Percentiles rank a stretch among this genome's conserved stretches.
These are phyloP conservation scores for Varecia variegata DNA, from an alignment of 2,797 vertebrate species.

Conservation along the genomic window DNA sequence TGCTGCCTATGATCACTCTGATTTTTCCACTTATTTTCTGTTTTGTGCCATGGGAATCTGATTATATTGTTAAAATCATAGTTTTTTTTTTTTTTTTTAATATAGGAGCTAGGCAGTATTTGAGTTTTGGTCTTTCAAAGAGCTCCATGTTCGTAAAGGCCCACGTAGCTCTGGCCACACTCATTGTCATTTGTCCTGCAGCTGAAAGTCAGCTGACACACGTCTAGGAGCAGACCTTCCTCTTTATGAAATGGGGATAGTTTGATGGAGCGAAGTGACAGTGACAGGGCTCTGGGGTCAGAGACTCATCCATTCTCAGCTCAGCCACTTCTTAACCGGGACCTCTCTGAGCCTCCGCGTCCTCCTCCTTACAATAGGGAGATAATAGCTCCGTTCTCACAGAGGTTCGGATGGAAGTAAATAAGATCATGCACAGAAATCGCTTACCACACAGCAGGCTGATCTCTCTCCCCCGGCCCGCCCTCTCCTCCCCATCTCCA, in stretches of 20 bases:
- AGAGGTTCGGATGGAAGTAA: neutral
- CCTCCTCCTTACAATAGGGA: neutral
- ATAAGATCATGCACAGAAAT: neutral
- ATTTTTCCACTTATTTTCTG: slow-evolving; percentile 51
- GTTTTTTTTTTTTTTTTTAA: neutral
- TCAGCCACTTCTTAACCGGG: neutral
- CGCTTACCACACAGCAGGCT: neutral
- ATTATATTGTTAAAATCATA: neutral
- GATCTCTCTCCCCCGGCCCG: neutral
- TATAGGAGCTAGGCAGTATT: neutral
- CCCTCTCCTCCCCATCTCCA: neutral
- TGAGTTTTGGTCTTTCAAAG: neutral
- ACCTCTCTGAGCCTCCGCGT: neutral
- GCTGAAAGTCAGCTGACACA: neutral
- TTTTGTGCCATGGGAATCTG: slow-evolving; percentile 14
- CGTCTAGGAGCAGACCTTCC: neutral
- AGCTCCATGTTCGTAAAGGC: neutral
- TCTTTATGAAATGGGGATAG: neutral
- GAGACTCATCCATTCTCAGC: neutral
- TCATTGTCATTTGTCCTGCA: neutral
- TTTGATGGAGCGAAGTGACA: neutral
- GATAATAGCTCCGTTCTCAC: neutral
- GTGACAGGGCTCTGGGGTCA: neutral
- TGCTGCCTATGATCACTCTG: slow-evolving; percentile 29
- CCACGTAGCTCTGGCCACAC: neutral